Conservation (phyloP, 2,113 vertebrate genomes). For the Scortum barcoo region DNA sequence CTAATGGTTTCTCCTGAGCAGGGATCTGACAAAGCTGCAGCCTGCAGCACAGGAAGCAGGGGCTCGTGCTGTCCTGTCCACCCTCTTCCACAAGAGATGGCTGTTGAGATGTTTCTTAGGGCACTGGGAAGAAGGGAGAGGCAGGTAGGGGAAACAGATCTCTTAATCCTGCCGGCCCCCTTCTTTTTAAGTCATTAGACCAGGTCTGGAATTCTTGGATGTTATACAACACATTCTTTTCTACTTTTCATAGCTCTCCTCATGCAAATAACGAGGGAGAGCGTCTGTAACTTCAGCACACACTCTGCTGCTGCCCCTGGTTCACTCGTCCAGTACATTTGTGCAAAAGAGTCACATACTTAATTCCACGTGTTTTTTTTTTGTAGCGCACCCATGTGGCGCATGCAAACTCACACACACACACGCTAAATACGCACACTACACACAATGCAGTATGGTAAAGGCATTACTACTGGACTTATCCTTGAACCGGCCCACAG, state of each 20-base stretch:
- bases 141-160: slow-evolving; percentile 74
- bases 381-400: slow-evolving; percentile 18
- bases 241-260: slow-evolving; percentile 68
- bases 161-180: slow-evolving; percentile 76
- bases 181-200: slow-evolving; percentile 86
- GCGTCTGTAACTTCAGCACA: slow-evolving; percentile 40
- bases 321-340: slow-evolving; percentile 22
- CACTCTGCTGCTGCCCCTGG: background rate
- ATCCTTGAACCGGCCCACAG: slow-evolving; percentile 51
- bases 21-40: slow-evolving; percentile 65
- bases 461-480: slow-evolving; percentile 69
- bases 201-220: slow-evolving; percentile 78
- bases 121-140: slow-evolving; percentile 53
- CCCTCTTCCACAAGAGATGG: slow-evolving; percentile 61
- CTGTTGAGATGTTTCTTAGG: slow-evolving; percentile 68
- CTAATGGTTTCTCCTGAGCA: slow-evolving; percentile 77
- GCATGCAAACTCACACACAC: slow-evolving; percentile 32
- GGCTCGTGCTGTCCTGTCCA: slow-evolving; percentile 53
- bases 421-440: background rate
- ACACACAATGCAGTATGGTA: slow-evolving; percentile 58
- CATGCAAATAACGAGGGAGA: slow-evolving; percentile 56
- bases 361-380: slow-evolving; percentile 20
- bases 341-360: slow-evolving; percentile 22
- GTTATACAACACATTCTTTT: slow-evolving; percentile 81
- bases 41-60: slow-evolving; percentile 74